Evolutionary conservation across 1,140 invertebrate species (phyloP), one percentile per base, ranked within the genome.

Genomic region (Pseudomyrmex pallidus): DNA sequence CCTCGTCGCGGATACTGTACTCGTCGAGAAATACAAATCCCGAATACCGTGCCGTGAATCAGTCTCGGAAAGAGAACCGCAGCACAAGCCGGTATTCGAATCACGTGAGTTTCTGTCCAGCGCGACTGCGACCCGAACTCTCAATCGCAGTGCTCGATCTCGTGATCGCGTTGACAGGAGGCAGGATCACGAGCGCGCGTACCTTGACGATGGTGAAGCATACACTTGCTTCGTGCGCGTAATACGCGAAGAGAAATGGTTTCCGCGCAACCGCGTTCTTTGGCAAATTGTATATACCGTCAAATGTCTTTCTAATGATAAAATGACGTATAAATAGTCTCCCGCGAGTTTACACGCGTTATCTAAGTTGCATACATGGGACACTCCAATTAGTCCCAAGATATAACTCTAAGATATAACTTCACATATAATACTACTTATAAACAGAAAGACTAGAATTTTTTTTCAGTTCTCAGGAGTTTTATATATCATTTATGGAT

Each of bases 11-110:
- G 87, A 70, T 87, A 73, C 61, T 74, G 83, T 72, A 85, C 72
- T 80, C 87, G 76, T 84, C 84, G 78, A 84, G 85, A 63, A 77
- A 50, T 84, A 90, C 86, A 82, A 90, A 90, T 86, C 88, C 78
- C 88, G 83, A 90, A 90, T 90, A 90, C 88, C 89, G 73, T 57
- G 67, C 59, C 61, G 44, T 84, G 78, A 68, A 85, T 68, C 84
- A 25, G 76, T 89, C 77, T 59, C 76, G 74, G 66, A 63, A 72
- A 85, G 74, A 35, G 35, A 35, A 85, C 72, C 73, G 74, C 89
- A 73, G 67, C 74, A 74, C 35, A 35, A 35, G 4, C 72, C 83
- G 88, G 90, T 88, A 91, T 90, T 90, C 88, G 67, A 90, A 90
- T 86, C 88, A 91, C 90, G 90, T 90, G 90, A 88, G 84, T 72